Conservation (phyloP, 2,888 invertebrate species). For the Erannis defoliaria region DNA sequence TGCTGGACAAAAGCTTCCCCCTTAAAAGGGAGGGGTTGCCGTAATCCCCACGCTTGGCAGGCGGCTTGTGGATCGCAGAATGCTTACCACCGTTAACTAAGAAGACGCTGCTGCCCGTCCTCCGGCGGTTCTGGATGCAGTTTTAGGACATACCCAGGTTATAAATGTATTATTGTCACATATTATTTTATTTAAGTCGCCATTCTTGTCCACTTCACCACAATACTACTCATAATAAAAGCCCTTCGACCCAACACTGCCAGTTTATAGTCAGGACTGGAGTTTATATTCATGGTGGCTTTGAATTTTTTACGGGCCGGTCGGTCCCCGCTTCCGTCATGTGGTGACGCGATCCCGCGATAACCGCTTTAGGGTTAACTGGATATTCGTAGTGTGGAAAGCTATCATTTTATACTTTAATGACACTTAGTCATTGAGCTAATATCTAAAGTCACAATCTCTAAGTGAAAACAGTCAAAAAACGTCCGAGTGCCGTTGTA, state of each 20-base stretch:
- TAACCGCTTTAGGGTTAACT: constrained; percentile 46
- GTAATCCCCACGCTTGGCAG: no score
- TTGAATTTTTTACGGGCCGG: constrained; percentile 73
- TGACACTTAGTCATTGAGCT: no score
- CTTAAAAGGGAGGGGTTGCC: no score
- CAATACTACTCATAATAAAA: constrained; percentile 58
- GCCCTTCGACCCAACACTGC: constrained; percentile 56
- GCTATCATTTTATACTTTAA: constrained; percentile 26
- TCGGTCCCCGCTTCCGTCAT: constrained; percentile 50
- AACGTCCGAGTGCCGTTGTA: no score
- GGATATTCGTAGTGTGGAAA: constrained; percentile 24
- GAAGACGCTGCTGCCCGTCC: no score
- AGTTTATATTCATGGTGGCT: constrained; percentile 74
- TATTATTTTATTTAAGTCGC: constrained; percentile 41
- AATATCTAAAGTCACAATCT: no score
- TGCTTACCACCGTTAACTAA: no score
- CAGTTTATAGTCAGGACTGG: constrained; percentile 43
- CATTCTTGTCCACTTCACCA: constrained; percentile 49
- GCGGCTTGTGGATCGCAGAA: no score
- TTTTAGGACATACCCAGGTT: no score
- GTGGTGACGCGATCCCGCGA: constrained; percentile 51
- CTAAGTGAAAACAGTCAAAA: no score
- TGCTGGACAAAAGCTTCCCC: no score
- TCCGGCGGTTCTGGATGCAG: no score
- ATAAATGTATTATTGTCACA: background rate